Conservation (phyloP, 53 echinoderm and acorn worm genomes). For the Hippasteria phrygiana region DNA sequence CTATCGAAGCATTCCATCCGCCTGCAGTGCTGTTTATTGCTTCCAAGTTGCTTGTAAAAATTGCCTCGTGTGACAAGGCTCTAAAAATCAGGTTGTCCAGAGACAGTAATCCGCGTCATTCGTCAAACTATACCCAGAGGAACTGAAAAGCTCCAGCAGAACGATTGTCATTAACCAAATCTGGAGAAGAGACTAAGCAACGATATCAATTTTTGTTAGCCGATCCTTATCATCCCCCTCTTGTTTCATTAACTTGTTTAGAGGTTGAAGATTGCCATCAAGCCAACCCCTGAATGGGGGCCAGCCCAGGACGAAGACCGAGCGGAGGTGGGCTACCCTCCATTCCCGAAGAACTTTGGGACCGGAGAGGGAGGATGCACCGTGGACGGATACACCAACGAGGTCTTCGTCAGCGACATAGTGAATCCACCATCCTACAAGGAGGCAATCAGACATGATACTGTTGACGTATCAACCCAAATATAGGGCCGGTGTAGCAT, state of each 20-base stretch:
- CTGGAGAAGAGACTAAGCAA: too few species aligned
- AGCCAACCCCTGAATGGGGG: slow-evolving; percentile 74
- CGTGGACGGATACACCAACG: not conserved
- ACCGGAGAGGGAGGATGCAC: not conserved
- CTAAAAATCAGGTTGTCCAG: too few species aligned
- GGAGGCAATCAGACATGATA: not conserved
- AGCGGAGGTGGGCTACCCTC: slow-evolving; percentile 64
- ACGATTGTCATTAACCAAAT: too few species aligned
- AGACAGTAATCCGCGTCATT: too few species aligned
- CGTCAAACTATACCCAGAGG: too few species aligned
- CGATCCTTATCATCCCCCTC: too few species aligned
- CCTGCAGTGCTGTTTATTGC: too few species aligned
- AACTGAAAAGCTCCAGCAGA: too few species aligned
- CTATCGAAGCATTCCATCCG: too few species aligned
- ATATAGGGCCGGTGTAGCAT: not conserved
- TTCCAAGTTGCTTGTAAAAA: too few species aligned
- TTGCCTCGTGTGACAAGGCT: too few species aligned
- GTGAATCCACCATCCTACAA: not conserved
- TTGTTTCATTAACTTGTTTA: slow-evolving; percentile 21
- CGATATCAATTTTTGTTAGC: too few species aligned
- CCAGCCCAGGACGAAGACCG: slow-evolving; percentile 76
- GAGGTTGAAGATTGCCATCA: slow-evolving; percentile 59
- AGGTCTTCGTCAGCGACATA: not conserved
- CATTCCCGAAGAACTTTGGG: not conserved
- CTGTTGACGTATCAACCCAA: not conserved